A percentile compares a stretch with the other conserved stretches of the same genome.
phyloP scores from a whole-genome alignment of 2,797 vertebrate genomes.

The Todus mexicanus region DNA sequence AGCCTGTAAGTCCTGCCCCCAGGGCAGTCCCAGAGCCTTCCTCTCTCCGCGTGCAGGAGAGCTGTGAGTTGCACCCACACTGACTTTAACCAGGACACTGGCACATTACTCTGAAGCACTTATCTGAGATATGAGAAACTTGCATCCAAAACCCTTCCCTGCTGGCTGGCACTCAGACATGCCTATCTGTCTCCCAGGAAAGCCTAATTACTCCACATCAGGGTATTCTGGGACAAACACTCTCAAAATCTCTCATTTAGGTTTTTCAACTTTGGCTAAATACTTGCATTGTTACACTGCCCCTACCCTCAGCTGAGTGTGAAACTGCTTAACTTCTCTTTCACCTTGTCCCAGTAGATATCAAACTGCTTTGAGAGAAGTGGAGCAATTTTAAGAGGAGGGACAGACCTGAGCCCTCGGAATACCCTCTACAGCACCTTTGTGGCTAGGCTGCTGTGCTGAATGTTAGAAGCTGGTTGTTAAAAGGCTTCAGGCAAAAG shows the following conservation, averaged over 20 bases:
- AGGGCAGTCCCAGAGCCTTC: background rate
- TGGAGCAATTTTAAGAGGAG: background rate
- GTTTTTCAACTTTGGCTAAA: background rate
- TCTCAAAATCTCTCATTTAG: background rate
- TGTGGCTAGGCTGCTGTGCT: background rate
- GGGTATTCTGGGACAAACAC: background rate
- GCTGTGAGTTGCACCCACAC: background rate
- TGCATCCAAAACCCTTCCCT: background rate
- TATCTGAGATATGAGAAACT: background rate
- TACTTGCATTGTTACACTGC: background rate
- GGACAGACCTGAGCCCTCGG: rapidly evolving
- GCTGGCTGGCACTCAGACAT: background rate
- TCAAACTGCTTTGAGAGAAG: background rate
- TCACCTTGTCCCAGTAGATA: background rate
- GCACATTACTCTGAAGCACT: background rate
- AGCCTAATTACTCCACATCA: background rate
- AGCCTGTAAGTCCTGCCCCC: background rate
- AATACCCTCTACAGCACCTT: background rate
- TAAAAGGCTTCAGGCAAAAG: background rate
- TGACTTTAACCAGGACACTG: background rate
- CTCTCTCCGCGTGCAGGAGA: background rate
- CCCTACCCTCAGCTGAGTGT: background rate
- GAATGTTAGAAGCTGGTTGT: background rate
- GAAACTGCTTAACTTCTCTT: background rate
- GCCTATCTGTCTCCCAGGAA: background rate